Base-by-base conservation (phyloP, 2,113 vertebrate genomes). In the Leucopsar rothschildi region DNA sequence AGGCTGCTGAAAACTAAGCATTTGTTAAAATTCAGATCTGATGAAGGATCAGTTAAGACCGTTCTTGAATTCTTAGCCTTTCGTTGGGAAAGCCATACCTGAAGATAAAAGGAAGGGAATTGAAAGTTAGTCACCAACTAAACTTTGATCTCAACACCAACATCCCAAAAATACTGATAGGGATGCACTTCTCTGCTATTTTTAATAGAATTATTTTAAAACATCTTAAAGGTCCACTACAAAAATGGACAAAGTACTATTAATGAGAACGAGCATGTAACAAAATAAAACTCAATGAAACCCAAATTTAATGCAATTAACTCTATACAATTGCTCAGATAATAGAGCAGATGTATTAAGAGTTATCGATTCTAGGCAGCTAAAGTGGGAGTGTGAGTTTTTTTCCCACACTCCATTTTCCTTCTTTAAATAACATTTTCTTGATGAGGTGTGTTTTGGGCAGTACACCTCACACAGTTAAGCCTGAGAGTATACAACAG, bases 61-160 rank as follows among this genome's bases (percentile, higher is more conserved):
- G 97, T 98, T 98, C 98, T 98, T 98, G 98, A 98, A 98, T 98
- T 98, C 98, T 98, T 99, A 99, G 99, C 99, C 99, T 99, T 99
- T 99, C 98, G 99, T 99, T 98, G 99, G 99, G 98, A 99, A 99
- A 99, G 99, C 99, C 99, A 99, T 99, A 99, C 99, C 99, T 99
- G 98, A 98, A 98, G 98, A 98, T 98, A 98, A 99, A 99, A 99
- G 98, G 98, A 98, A 99, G 98, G 99, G 98, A 98, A 99, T 98
- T 99, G 86, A 98, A 98, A 97, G 98, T 99, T 99, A 99, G 98
- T 98, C 97, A 98, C 97, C 97, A 98, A 97, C 97, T 98, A 97
- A 95, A 97, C 94, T 90, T 94, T 97, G 96, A 97, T 93, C 90
- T 90, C 96, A 94, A 92, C 57, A 97, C 45, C 95, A 97, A 94